Evolutionary conservation across 2,113 vertebrate genomes (phyloP).

Genomic region (Acinonyx jubatus): DNA sequence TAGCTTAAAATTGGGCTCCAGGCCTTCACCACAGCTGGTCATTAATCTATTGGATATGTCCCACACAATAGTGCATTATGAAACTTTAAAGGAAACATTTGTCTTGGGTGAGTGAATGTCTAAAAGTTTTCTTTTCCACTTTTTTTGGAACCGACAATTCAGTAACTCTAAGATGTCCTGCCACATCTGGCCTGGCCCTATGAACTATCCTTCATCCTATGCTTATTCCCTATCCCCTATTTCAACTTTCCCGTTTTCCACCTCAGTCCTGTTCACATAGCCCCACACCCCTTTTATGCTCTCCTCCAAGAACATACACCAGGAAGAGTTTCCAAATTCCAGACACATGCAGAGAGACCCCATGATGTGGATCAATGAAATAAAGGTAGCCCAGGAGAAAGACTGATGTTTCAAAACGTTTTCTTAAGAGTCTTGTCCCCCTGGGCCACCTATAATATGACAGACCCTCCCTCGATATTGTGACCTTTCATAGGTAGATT

Average conservation of each 20-base stretch:
- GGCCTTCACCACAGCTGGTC: slow-evolving; percentile 56
- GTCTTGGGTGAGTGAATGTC: slow-evolving; percentile 27
- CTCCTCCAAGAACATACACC: not conserved
- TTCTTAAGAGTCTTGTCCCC: not conserved
- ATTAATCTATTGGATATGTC: slow-evolving; percentile 74
- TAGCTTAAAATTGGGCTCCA: slow-evolving; percentile 66
- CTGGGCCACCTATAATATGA: not conserved
- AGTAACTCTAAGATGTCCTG: not conserved
- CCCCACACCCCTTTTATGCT: not conserved
- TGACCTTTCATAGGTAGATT: not conserved
- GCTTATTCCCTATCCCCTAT: not conserved
- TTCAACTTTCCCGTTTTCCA: not conserved
- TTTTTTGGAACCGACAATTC: not conserved
- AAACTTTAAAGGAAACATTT: slow-evolving; percentile 66
- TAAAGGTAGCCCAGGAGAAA: not conserved
- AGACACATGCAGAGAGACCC: not conserved
- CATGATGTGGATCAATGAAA: not conserved
- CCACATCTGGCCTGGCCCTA: not conserved
- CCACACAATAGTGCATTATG: slow-evolving; percentile 53
- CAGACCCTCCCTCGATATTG: not conserved
- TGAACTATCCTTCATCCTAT: not conserved
- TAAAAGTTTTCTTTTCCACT: slow-evolving; percentile 22
- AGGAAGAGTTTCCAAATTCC: not conserved
- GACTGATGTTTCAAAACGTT: not conserved
- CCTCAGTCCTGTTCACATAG: not conserved